Evolutionary conservation across 2,797 vertebrate genomes (phyloP).

Genomic region (Fistularia commersonii): DNA sequence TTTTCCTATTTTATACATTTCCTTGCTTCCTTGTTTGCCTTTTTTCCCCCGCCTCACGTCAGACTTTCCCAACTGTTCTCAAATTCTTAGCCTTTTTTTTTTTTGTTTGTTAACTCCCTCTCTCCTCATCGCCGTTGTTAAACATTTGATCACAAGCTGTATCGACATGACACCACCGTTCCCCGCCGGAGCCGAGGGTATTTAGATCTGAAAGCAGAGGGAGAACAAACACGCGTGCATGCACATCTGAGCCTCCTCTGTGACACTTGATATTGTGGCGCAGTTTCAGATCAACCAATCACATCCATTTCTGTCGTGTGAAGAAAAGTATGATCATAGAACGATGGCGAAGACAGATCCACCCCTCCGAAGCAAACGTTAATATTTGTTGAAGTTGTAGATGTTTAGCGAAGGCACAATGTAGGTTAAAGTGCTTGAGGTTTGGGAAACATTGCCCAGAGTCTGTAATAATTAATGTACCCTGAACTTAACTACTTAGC

Average conservation of each 20-base stretch:
- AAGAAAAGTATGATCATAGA: constrained; percentile 3
- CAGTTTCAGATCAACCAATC: constrained; percentile 1
- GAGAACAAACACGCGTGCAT: constrained; percentile 13
- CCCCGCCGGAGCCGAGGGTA: constrained; percentile 20
- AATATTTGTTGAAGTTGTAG: background rate
- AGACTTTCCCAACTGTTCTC: background rate
- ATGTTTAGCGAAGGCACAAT: background rate
- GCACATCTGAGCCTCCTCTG: constrained; percentile 23
- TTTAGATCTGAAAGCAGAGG: constrained; percentile 35
- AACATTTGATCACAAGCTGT: constrained; percentile 52
- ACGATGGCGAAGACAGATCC: background rate
- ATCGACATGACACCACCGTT: constrained; percentile 41
- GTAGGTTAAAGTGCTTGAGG: too few species aligned
- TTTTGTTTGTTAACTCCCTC: constrained; percentile 7
- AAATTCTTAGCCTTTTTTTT: constrained; percentile 10
- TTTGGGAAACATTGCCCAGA: too few species aligned
- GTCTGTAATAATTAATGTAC: too few species aligned
- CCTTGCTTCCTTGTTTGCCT: constrained; percentile 10
- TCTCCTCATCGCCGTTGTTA: constrained; percentile 31
- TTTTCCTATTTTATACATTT: constrained; percentile 3
- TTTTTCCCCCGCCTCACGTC: background rate
- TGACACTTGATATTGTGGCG: constrained; percentile 11
- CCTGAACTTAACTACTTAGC: too few species aligned
- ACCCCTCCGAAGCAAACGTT: constrained; percentile 1
- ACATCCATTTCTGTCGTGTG: constrained; percentile 3